Percentiles rank a stretch among this genome's conserved stretches.
Conservation (phyloP, 30 jellyfish, hydroid and myxozoan species). For the Pelagia noctiluca region DNA sequence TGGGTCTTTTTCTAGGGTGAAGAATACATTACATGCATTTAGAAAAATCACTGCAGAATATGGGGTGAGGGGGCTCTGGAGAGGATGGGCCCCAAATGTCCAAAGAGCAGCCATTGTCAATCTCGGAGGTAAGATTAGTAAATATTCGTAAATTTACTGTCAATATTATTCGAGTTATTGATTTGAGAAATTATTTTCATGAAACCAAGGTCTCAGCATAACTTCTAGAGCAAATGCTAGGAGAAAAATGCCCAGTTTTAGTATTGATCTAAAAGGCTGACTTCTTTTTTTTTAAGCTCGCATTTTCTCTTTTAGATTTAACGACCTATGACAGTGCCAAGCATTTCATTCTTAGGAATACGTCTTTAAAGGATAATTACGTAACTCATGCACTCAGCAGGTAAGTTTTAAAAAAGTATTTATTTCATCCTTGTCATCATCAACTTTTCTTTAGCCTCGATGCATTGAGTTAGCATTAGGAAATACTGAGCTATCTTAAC, state of each 20-base stretch:
- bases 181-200: no score
- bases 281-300: no score
- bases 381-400: constrained; percentile 86
- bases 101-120: constrained; percentile 97
- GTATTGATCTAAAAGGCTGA: no score
- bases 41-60: constrained; percentile 51
- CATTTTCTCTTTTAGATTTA: constrained; percentile 64
- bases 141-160: no score
- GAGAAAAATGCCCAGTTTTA: no score
- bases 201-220: no score
- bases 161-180: no score
- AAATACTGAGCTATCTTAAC: no score
- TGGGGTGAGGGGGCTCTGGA: constrained; percentile 91
- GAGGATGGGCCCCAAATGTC: constrained; percentile 96
- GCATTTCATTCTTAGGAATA: constrained; percentile 83
- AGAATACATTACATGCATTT: constrained; percentile 81
- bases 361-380: constrained; percentile 80
- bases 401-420: constrained; percentile 22
- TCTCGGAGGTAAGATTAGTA: constrained; percentile 92
- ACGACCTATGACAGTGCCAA: constrained; percentile 93
- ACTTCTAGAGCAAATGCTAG: no score
- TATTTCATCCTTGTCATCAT: neutral
- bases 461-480: no score
- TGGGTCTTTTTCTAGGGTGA: constrained; percentile 48
- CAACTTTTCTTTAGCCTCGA: no score